A percentile compares a stretch with the other conserved stretches of the same genome.
phyloP scores from a whole-genome alignment of 92 coral and sea anemone genomes.

The Anthopleura xanthogrammica region DNA sequence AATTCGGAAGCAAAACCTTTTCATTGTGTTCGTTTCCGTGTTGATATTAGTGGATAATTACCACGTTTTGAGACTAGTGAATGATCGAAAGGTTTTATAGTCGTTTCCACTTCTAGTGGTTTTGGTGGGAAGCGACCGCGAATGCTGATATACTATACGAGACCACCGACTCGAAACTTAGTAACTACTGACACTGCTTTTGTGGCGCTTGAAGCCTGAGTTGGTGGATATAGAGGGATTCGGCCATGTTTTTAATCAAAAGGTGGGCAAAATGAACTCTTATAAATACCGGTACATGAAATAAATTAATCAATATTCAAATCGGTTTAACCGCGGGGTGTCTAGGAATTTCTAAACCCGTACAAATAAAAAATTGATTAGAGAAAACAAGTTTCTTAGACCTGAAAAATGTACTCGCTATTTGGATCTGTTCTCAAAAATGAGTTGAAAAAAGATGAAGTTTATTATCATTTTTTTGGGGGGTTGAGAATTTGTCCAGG shows the following conservation, averaged over 20 bases:
- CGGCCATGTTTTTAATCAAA: neutral
- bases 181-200: neutral
- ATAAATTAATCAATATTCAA: constrained; percentile 12
- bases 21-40: neutral
- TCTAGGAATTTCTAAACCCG: constrained; percentile 18
- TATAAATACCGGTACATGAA: neutral
- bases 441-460: neutral
- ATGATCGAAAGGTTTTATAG: neutral
- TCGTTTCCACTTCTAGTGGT: neutral
- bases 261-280: neutral
- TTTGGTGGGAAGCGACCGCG: neutral
- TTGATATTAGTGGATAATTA: neutral
- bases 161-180: neutral
- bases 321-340: constrained; percentile 2
- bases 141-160: neutral
- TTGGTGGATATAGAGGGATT: neutral
- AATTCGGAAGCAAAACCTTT: neutral
- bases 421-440: too few species aligned
- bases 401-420: neutral
- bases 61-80: neutral
- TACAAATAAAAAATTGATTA: constrained; percentile 2
- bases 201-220: neutral
- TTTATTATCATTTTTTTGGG: too few species aligned
- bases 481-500: neutral
- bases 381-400: neutral